phyloP scores from a whole-genome alignment of 2,888 invertebrate genomes.

The Campoplex nolae region DNA sequence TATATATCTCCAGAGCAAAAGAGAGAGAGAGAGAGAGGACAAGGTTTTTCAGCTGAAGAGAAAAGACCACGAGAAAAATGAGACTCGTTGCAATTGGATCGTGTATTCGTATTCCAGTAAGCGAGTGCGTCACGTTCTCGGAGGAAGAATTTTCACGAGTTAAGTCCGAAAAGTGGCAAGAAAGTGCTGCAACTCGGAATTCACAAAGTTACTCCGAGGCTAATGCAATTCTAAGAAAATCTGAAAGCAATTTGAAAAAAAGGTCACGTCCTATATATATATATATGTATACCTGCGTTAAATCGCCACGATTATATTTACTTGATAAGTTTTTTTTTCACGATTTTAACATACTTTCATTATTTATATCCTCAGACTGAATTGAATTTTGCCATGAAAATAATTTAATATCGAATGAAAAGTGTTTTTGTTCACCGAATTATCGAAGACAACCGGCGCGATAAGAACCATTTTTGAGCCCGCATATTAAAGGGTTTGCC shows the following conservation, averaged over 20 bases:
- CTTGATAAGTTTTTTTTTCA: background rate
- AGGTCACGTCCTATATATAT: background rate
- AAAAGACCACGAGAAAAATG: conserved; percentile 22
- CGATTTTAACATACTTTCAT: background rate
- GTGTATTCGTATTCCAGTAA: conserved; percentile 49
- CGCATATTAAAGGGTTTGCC: background rate
- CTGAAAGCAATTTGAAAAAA: background rate
- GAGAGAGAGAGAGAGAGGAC: background rate
- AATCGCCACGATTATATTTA: background rate
- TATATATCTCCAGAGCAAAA: conserved; percentile 13
- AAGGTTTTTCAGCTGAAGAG: conserved; percentile 3
- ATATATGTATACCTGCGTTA: too few species aligned
- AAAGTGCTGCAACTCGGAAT: conserved; percentile 29
- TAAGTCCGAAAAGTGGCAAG: conserved; percentile 41
- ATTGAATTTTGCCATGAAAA: background rate
- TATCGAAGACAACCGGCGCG: background rate
- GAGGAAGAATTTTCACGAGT: conserved; percentile 38
- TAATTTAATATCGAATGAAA: background rate
- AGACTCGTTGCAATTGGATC: conserved; percentile 12
- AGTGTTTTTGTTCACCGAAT: background rate
- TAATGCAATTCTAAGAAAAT: conserved; percentile 13
- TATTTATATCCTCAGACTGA: background rate
- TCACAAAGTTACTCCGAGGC: conserved; percentile 2
- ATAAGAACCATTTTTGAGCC: background rate
- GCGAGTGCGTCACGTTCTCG: conserved; percentile 54